These are phyloP conservation scores for Zophobas atratus DNA, from an alignment of 1,140 invertebrate species.

Conservation along the genomic window DNA sequence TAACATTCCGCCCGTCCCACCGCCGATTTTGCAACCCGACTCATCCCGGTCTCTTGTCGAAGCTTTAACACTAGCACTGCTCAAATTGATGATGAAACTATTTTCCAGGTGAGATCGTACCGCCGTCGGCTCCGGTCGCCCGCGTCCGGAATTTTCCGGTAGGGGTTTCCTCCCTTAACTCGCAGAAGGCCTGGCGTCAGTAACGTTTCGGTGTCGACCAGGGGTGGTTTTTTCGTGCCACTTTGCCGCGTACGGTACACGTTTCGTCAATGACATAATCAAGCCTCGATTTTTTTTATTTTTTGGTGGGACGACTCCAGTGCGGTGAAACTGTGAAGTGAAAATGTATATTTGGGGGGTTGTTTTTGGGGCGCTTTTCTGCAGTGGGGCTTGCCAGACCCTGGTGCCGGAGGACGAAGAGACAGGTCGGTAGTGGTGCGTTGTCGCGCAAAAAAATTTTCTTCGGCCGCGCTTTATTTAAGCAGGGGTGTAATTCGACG, in stretches of 20 bases:
- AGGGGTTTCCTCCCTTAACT: conserved; percentile 46
- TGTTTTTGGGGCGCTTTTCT: conserved; percentile 34
- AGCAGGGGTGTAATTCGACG: not conserved
- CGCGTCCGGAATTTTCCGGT: conserved; percentile 23
- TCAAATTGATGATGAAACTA: conserved; percentile 49
- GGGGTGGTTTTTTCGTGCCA: conserved; percentile 42
- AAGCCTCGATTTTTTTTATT: not conserved
- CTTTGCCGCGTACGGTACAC: conserved; percentile 10
- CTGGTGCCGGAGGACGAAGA: conserved; percentile 51
- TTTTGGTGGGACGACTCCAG: not conserved
- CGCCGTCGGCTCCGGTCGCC: conserved; percentile 19
- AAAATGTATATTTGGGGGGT: conserved; percentile 32
- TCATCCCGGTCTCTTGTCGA: too few species aligned
- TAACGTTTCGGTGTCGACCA: conserved; percentile 38
- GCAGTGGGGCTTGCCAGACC: conserved; percentile 45
- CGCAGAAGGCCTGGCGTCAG: conserved; percentile 46
- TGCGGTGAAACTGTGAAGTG: conserved; percentile 17
- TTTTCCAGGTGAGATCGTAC: conserved; percentile 44
- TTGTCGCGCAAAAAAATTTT: too few species aligned
- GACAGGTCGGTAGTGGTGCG: conserved; percentile 45
- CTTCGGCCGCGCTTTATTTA: not conserved
- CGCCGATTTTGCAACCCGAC: too few species aligned
- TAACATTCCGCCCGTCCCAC: too few species aligned
- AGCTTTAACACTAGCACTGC: conserved; percentile 22
- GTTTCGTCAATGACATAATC: conserved; percentile 15